Evolutionary conservation across 2,888 invertebrate species (phyloP).

Genomic region (Meganola albula): DNA sequence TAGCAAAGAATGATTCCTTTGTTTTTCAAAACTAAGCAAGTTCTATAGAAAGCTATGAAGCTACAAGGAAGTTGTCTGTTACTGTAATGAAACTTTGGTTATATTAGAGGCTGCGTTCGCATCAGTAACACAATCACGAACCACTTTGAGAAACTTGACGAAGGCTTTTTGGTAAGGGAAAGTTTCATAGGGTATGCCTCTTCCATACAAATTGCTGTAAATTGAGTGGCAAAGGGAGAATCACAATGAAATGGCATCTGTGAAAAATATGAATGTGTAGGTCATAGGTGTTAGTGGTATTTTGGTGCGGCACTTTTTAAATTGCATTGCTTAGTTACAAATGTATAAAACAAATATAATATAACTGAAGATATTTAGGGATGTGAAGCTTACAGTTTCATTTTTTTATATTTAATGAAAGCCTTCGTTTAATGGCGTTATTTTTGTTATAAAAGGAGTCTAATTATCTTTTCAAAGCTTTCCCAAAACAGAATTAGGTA

Average conservation of each 20-base stretch:
- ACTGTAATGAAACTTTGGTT: conserved; percentile 33
- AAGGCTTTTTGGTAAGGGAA: conserved; percentile 68
- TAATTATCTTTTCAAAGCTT: too few species aligned
- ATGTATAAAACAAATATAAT: too few species aligned
- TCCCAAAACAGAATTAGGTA: too few species aligned
- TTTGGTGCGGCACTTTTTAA: too few species aligned
- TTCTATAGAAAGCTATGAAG: too few species aligned
- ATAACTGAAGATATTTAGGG: too few species aligned
- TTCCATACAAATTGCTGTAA: conserved; percentile 66
- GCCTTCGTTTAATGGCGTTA: too few species aligned
- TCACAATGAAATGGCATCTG: conserved; percentile 35
- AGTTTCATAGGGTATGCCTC: conserved; percentile 48
- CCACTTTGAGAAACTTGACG: conserved; percentile 67
- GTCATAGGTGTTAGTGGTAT: conserved; percentile 10
- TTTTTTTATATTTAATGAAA: too few species aligned
- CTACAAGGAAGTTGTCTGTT: conserved; percentile 22
- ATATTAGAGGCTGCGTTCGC: conserved; percentile 36
- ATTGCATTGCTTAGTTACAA: too few species aligned
- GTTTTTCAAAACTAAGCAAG: conserved; percentile 18
- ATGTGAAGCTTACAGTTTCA: too few species aligned
- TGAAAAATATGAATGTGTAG: conserved; percentile 19
- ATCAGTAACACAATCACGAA: conserved; percentile 67
- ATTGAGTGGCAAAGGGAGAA: conserved; percentile 42
- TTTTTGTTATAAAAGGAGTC: too few species aligned
- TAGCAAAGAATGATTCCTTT: conserved; percentile 13